Evolutionary conservation across 1,140 invertebrate genomes (phyloP).

Genomic region (Brachionus calyciflorus): DNA sequence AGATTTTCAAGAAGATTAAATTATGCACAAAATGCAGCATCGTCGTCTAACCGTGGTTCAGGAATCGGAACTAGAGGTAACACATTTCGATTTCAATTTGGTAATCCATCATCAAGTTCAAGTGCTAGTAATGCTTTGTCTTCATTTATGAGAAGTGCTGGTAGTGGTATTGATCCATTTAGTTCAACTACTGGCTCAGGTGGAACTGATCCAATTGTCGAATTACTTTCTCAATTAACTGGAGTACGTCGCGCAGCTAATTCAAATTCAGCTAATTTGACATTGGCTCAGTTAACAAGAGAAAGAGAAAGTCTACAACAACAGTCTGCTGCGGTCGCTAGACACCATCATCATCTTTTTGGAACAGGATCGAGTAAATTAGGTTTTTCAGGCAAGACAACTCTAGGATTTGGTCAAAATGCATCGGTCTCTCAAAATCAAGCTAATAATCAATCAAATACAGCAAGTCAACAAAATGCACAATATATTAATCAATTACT

Average conservation of each 20-base stretch:
- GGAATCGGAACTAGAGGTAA: background rate
- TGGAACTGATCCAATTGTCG: constrained; percentile 60
- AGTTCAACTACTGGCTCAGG: background rate
- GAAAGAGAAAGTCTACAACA: constrained; percentile 38
- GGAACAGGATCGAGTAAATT: background rate
- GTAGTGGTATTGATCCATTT: constrained; percentile 15
- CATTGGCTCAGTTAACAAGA: constrained; percentile 1
- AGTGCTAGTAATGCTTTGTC: constrained; percentile 4
- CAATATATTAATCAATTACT: constrained; percentile 17
- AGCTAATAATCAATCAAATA: background rate
- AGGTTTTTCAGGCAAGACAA: background rate
- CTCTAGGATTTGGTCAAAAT: background rate
- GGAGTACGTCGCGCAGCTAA: constrained; percentile 70
- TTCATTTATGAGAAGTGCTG: constrained; percentile 33
- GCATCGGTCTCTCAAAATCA: background rate
- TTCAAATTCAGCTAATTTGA: background rate
- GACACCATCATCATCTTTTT: background rate
- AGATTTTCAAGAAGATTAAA: constrained; percentile 40
- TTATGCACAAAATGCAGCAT: constrained; percentile 20
- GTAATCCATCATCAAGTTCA: constrained; percentile 5
- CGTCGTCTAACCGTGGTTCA: background rate
- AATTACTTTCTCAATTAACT: constrained; percentile 84
- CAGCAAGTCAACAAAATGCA: background rate
- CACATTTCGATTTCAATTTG: constrained; percentile 36
- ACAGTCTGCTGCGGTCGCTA: background rate